phyloP scores from a whole-genome alignment of 2,797 vertebrate species.

The Astyanax mexicanus region DNA sequence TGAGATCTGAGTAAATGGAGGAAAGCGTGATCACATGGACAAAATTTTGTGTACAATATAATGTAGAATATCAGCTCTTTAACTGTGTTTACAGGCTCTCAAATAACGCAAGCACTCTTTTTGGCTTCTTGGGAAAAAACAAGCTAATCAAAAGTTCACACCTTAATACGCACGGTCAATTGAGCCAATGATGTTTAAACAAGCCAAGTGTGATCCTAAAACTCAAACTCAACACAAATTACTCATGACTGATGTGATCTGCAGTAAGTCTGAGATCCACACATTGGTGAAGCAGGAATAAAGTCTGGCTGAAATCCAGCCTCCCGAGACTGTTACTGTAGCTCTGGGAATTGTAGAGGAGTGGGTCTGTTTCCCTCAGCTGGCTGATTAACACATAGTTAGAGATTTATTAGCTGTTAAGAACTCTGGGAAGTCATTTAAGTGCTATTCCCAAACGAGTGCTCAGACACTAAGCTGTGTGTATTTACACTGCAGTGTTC shows the following conservation, averaged over 20 bases:
- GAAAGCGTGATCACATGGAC: too few relatives aligned
- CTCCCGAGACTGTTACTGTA: conserved; percentile 6
- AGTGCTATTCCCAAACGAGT: conserved; percentile 27
- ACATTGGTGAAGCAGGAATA: background rate
- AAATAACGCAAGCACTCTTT: conserved; percentile 1
- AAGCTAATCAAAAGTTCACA: conserved; percentile 27
- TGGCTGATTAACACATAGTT: conserved; percentile 45
- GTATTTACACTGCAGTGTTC: conserved; percentile 23
- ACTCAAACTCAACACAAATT: background rate
- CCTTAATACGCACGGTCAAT: background rate
- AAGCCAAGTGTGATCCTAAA: background rate
- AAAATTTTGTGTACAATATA: too few relatives aligned
- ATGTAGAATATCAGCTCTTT: too few relatives aligned
- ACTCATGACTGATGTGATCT: background rate
- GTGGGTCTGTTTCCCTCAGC: conserved; percentile 12
- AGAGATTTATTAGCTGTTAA: conserved; percentile 44
- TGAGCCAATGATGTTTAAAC: background rate
- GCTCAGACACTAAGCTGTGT: background rate
- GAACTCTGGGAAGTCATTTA: conserved; percentile 17
- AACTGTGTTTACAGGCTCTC: background rate
- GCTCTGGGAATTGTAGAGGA: conserved; percentile 17
- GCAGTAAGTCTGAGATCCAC: background rate
- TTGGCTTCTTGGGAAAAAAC: background rate
- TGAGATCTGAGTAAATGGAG: too few relatives aligned
- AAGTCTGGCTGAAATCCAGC: conserved; percentile 1